Base-by-base conservation (phyloP, 2,797 vertebrate species). In the Esox lucius region DNA sequence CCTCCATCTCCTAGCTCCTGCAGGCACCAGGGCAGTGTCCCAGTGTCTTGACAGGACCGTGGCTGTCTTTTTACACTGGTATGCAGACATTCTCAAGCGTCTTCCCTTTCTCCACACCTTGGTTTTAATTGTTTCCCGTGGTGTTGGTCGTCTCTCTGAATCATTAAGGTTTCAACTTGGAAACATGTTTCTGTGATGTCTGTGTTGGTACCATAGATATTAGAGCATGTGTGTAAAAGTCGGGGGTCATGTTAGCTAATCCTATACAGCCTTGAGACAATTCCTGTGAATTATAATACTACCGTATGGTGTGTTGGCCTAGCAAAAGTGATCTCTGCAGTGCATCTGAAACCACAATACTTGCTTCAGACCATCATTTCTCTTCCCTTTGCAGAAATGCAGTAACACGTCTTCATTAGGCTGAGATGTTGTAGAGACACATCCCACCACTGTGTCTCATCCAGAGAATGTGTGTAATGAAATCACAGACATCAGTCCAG, bases 381-480 rank as follows among this genome's bases (percentile, higher is more conserved):
- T 39, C 9, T 19, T n/a, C 9, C 51, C 51, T 56, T n/a, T 19
- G 51, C 19, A 19, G 17, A 56, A 56, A 56, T n/a, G 19, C 51
- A 59, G n/a, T 9, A 24, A 12, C 16, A 68, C 15, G 39, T 46
- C 67, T 68, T 68, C 39, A 48, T 46, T 68, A 68, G 67, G n/a
- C n/a, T 48, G 67, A 46, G 67, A 46, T 68, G 67, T 68, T 39
- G 19, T 22, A 48, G 33, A n/a, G 2, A 16, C 33, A 22, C 35
- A n/a, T 39, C 35, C n/a, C 39, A 24, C 35, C 39, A 2, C 35
- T 11, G 12, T n/a, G n/a, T 59, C 91, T 91, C 89, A 90, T 92
- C 89, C 90, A 76, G 86, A 91, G 91, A 92, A 91, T 87, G 89
- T 86, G 80, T 87, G 91, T 93, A 94, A 94, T 93, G 91, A 93